Base-by-base conservation (phyloP, 1,140 invertebrate genomes). In the Drosophila micromelanica region DNA sequence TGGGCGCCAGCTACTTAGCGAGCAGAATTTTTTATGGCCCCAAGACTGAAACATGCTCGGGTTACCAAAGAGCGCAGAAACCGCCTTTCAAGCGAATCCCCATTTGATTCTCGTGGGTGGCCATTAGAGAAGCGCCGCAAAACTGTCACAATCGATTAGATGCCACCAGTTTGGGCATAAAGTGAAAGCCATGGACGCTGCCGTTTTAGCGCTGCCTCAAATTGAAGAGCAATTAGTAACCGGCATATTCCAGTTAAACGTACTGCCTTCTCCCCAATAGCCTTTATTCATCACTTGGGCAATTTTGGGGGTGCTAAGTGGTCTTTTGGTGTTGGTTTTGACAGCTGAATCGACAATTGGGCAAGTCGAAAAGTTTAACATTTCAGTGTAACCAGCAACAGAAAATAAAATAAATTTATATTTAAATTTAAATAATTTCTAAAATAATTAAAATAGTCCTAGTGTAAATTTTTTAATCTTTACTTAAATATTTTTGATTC, bases 1-100 rank as follows among this genome's bases (percentile, higher is more conserved):
- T 75, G 73, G 60, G 46, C 52, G 73, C 59, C 67, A 43, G 67
- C 73, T 64, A 75, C 72, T 75, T 71, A 70, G 60, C 67, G 67
- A 45, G 48, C 65, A 75, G 65, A 64, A 75, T 75, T 71, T 75
- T 71, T 75, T 71, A 71, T 75, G 72, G 55, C 63, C 38, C 61
- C 54, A 3, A 9, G 32, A 17, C 51, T 12, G 45, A 8, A 23
- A 46, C 45, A 20, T 46, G 45, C 20, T 27, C 17, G 17, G 45
- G 17, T 23, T 46, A 23, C 45, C n/a, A 57, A 57, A 42, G 7
- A 60, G 27, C 27, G 37, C 42, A 23, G 49, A 48, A 13, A 54
- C 56, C 45, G 40, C 9, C 30, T 45, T 45, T 15, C 48, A 45
- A 12, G 17, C 3, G 40, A 11, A 20, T n/a, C 8, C 8, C 11